These are phyloP conservation scores for Pyxicephalus adspersus DNA, from an alignment of 2,113 vertebrate species.

Conservation along the genomic window DNA sequence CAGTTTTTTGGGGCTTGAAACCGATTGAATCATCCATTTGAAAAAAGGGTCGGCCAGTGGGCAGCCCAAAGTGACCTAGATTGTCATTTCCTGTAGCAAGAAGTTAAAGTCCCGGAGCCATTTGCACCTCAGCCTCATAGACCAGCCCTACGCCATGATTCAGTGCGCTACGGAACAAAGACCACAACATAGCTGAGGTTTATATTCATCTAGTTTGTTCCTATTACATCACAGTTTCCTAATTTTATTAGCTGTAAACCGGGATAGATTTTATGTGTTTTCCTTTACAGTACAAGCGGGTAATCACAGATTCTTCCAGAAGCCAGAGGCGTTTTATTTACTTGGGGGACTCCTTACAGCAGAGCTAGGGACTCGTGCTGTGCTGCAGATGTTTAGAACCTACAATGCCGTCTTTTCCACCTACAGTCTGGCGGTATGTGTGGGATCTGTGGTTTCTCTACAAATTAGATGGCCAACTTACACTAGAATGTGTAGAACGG, in stretches of 20 bases:
- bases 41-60: too few species aligned
- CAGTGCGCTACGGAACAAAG: background rate
- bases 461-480: too few species aligned
- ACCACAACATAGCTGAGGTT: background rate
- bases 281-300: background rate
- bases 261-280: background rate
- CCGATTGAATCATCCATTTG: too few species aligned
- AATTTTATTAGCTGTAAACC: background rate
- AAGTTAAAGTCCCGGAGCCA: background rate
- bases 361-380: too few species aligned
- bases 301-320: background rate
- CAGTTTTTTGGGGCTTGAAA: too few species aligned
- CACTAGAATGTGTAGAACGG: too few species aligned
- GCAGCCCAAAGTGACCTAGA: background rate
- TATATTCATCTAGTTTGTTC: background rate
- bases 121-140: background rate
- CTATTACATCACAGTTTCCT: constrained; percentile 5
- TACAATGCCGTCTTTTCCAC: too few species aligned
- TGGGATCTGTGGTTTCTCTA: too few species aligned
- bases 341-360: too few species aligned
- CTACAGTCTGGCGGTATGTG: too few species aligned
- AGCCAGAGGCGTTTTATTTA: too few species aligned
- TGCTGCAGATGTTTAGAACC: too few species aligned
- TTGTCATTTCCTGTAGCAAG: background rate
- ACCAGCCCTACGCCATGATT: background rate